Conservation (phyloP, 2,113 vertebrate genomes). For the Halcyon malimbica region DNA sequence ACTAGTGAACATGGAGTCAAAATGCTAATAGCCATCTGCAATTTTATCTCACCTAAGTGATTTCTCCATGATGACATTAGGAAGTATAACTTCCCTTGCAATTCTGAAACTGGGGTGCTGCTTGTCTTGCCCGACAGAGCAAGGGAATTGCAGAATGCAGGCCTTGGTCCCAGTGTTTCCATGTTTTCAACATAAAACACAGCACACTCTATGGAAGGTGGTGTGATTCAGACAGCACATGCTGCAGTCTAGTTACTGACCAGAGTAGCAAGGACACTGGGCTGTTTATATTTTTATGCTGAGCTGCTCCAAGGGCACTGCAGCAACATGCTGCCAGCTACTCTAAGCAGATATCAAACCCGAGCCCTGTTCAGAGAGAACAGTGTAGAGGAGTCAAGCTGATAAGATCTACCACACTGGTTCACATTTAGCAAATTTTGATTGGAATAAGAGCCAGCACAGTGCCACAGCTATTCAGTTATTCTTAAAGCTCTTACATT, state of each 20-base stretch:
- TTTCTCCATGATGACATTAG: background rate
- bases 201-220: background rate
- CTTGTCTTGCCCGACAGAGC: background rate
- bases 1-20: background rate
- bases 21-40: background rate
- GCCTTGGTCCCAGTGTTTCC: background rate
- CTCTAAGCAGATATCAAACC: background rate
- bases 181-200: rapidly evolving
- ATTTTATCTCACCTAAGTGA: background rate
- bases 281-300: background rate
- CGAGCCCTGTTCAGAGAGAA: background rate
- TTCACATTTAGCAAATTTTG: background rate
- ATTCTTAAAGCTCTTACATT: background rate
- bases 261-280: background rate
- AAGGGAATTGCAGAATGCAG: background rate
- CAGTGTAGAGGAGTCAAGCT: rapidly evolving
- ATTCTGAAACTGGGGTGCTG: background rate
- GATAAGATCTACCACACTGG: background rate
- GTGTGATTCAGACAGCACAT: background rate
- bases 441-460: background rate
- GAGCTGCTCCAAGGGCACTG: background rate
- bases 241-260: background rate
- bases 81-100: background rate
- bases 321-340: background rate
- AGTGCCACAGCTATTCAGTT: background rate